Conservation (phyloP, 2,888 invertebrate genomes). For the Cephus spinipes region DNA sequence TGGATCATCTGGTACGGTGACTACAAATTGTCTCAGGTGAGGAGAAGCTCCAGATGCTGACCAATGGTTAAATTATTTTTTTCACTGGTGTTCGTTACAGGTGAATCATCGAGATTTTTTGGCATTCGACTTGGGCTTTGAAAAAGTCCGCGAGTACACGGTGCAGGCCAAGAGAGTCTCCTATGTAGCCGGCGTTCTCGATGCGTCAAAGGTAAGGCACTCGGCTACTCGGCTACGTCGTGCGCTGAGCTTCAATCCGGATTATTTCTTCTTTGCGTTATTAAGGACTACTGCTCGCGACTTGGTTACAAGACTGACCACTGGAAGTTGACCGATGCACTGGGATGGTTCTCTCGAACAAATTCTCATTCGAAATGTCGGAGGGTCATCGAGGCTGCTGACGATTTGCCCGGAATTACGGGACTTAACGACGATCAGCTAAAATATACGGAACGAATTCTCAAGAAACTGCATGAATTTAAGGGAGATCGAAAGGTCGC, state of each 20-base stretch:
- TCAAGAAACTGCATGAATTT: constrained; percentile 38
- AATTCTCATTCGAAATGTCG: neutral
- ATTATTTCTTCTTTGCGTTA: neutral
- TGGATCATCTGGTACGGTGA: constrained; percentile 64
- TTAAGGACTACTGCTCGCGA: constrained; percentile 45
- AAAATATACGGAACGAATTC: constrained; percentile 46
- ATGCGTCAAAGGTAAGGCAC: neutral
- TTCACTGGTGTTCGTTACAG: constrained; percentile 24
- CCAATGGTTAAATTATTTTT: too few species aligned
- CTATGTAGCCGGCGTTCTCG: constrained; percentile 43
- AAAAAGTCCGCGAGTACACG: constrained; percentile 42
- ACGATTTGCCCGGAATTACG: constrained; percentile 17
- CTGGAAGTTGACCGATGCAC: constrained; percentile 30
- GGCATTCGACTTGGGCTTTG: constrained; percentile 44
- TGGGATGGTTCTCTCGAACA: neutral
- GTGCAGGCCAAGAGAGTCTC: constrained; percentile 35
- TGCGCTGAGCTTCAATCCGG: neutral
- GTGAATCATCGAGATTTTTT: constrained; percentile 43
- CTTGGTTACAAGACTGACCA: constrained; percentile 38
- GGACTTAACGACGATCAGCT: constrained; percentile 8
- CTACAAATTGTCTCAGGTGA: constrained; percentile 55
- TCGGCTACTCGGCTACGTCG: neutral
- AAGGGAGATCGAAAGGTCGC: constrained; percentile 39
- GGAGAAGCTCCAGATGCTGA: neutral
- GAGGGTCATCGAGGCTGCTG: neutral